Evolutionary conservation across 2,113 vertebrate genomes (phyloP), one percentile per base, ranked within the genome.

Genomic region (Phylloscopus trochilus): DNA sequence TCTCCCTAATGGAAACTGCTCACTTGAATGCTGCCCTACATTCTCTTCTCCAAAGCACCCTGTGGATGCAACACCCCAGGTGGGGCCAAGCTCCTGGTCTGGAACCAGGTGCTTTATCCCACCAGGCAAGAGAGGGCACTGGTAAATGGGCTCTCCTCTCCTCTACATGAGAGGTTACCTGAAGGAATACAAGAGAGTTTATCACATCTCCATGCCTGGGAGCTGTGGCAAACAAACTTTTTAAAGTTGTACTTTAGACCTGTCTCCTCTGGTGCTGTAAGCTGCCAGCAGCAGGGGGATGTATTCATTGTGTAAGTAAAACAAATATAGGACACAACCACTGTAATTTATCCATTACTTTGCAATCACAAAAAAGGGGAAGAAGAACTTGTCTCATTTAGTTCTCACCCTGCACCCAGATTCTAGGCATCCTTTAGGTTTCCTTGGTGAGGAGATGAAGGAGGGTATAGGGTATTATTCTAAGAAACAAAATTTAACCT

Each of bases 171-270:
- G 28, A 26, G 13, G 13, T 4, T 60, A 37, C 47, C n/a, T 26
- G 28, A 39, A 43, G 47, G 47, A 78, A 9, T 9, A 11, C 0
- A 1, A 12, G 0, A 5, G 39, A 35, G 23, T 78, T 58, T 46
- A 23, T 51, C 43, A 1, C 13, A 12, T 12, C 28, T 30, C 55
- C 28, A 44, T 69, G 77, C 28, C 43, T 56, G 15, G 41, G 53
- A 78, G 56, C 74, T 62, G 10, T 28, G 47, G n/a, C 47, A 81
- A 55, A 62, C 14, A 33, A 4, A 63, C 17, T 24, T 70, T 77
- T 37, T 3, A 1, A 74, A 73, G 31, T 27, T 69, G 8, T 21
- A 17, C 11, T 90, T 79, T 7, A 39, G 69, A 39, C 24, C 28
- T 27, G 2, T 31, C 26, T 69, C 33, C 12, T 58, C 56, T 62